phyloP scores from a whole-genome alignment of 2,888 invertebrate genomes.

The Drosophila suboccidentalis region DNA sequence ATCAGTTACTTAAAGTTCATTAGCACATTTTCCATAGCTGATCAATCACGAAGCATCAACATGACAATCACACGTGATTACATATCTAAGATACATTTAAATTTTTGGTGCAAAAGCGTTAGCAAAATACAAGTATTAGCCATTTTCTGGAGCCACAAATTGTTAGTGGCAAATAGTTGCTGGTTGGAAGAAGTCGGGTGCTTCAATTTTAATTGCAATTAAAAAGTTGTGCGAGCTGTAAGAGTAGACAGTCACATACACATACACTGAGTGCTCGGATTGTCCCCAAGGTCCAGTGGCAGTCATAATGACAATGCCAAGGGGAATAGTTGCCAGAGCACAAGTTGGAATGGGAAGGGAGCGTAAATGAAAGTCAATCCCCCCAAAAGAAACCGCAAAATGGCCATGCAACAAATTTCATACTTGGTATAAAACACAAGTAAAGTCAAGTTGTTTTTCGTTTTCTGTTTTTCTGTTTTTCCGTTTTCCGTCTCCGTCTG shows the following conservation, averaged over 20 bases:
- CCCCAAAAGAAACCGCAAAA: constrained; percentile 61
- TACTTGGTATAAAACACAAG: constrained; percentile 23
- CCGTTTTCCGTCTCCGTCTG: constrained; percentile 6
- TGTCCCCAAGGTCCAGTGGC: constrained; percentile 61
- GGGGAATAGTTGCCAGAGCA: neutral
- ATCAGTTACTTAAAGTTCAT: neutral
- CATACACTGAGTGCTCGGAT: constrained; percentile 30
- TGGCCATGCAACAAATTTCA: constrained; percentile 73
- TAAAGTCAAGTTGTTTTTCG: constrained; percentile 3
- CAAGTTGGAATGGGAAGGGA: neutral
- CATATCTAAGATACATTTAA: neutral
- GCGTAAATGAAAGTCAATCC: constrained; percentile 31
- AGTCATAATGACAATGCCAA: constrained; percentile 71
- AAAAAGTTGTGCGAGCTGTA: constrained; percentile 65
- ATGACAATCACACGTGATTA: neutral
- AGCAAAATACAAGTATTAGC: neutral
- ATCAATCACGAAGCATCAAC: neutral
- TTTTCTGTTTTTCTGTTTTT: constrained; percentile 2
- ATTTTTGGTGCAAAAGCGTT: neutral
- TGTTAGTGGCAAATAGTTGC: constrained; percentile 18
- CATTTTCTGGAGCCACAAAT: constrained; percentile 5
- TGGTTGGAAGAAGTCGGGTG: constrained; percentile 48
- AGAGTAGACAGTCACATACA: constrained; percentile 37
- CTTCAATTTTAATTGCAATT: constrained; percentile 78
- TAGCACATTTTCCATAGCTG: neutral